These are phyloP conservation scores for Bucco capensis DNA, from an alignment of 2,113 vertebrate species.

Conservation along the genomic window DNA sequence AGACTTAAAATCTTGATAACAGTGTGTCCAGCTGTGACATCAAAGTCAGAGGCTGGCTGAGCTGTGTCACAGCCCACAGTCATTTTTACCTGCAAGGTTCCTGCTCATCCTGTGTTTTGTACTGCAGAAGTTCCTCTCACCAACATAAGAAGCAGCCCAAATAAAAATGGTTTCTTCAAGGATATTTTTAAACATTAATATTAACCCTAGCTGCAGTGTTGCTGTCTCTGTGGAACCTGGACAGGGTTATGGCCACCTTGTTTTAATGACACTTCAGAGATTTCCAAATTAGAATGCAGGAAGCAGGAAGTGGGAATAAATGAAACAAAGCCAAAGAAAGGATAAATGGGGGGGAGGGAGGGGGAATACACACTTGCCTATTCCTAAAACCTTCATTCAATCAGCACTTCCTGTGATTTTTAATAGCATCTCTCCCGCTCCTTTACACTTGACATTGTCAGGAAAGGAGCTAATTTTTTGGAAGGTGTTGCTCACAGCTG, in stretches of 20 bases:
- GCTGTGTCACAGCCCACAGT: neutral
- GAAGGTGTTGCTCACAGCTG: neutral
- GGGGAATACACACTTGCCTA: neutral
- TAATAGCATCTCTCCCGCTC: neutral
- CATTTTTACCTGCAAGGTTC: neutral
- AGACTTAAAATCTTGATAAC: neutral
- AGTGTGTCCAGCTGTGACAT: neutral
- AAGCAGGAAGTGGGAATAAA: constrained; percentile 29
- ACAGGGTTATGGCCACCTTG: neutral
- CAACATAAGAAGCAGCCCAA: neutral
- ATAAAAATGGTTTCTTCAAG: neutral
- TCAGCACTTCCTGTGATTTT: constrained; percentile 9
- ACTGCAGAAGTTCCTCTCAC: neutral
- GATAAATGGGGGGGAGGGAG: constrained; percentile 13
- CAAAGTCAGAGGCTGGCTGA: neutral
- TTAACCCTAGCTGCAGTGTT: neutral
- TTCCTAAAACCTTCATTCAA: constrained; percentile 23
- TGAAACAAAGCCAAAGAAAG: constrained; percentile 17
- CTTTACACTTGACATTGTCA: neutral
- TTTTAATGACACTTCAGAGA: constrained; percentile 25
- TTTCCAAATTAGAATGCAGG: constrained; percentile 35
- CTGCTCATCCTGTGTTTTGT: neutral
- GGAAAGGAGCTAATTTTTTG: neutral
- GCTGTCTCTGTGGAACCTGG: neutral
- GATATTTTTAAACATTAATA: neutral